Conservation (phyloP, 1,140 invertebrate species). For the Meteorus sp. region DNA sequence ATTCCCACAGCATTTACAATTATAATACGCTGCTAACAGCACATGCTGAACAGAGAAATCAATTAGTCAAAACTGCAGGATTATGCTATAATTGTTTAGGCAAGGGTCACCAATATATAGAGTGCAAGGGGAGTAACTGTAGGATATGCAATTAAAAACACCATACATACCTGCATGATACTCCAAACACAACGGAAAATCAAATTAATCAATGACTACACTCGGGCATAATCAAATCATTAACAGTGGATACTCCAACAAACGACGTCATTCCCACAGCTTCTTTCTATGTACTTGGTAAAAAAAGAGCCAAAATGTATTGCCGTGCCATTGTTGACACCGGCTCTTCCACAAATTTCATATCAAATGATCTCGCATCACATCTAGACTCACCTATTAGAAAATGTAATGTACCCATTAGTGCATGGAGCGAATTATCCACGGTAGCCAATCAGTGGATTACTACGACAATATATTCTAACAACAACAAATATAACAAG, state of each 20-base stretch:
- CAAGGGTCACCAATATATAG: not conserved
- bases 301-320: not conserved
- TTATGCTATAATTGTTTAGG: not conserved
- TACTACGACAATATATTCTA: constrained; percentile 7
- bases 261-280: not conserved
- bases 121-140: not conserved
- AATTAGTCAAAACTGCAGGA: not conserved
- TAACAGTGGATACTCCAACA: no score
- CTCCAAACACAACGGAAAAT: not conserved
- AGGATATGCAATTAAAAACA: not conserved
- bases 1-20: no score
- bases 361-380: constrained; percentile 10
- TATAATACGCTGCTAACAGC: not conserved
- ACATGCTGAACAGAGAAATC: not conserved
- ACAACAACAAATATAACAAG: constrained; percentile 5
- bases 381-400: not conserved
- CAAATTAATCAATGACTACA: not conserved
- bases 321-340: constrained; percentile 4
- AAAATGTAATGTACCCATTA: not conserved
- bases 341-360: not conserved
- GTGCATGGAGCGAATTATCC: not conserved
- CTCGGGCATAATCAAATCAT: no score
- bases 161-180: not conserved
- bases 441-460: constrained; percentile 2
- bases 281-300: not conserved